phyloP scores from a whole-genome alignment of 2,797 vertebrate genomes.

The Scyliorhinus canicula region DNA sequence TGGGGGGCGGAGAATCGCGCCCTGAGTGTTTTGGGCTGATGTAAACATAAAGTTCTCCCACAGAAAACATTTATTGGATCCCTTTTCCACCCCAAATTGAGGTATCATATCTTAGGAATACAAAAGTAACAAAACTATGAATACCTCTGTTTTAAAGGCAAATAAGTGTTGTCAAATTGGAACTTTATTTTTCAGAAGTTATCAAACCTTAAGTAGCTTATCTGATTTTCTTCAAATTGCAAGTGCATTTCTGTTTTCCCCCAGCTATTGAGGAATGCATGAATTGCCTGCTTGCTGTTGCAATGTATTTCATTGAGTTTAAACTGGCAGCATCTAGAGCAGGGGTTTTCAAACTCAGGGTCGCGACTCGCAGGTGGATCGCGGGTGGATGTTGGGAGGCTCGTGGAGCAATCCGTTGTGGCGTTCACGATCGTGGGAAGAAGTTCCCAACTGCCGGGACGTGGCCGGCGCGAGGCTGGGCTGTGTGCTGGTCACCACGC shows the following conservation, averaged over 20 bases:
- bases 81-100: background rate
- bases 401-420: too few relatives aligned
- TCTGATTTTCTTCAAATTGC: background rate
- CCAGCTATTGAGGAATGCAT: background rate
- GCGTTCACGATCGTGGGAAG: too few relatives aligned
- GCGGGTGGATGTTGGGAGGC: too few relatives aligned
- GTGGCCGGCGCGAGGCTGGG: too few relatives aligned
- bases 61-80: too few relatives aligned
- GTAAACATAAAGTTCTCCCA: too few relatives aligned
- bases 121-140: background rate
- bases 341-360: too few relatives aligned
- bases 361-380: too few relatives aligned
- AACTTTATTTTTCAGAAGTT: background rate
- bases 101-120: background rate
- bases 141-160: background rate
- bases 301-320: conserved; percentile 12
- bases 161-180: background rate
- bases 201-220: background rate
- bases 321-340: background rate
- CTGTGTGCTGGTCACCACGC: too few relatives aligned
- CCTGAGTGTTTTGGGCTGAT: background rate
- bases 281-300: conserved; percentile 11
- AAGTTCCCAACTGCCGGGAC: too few relatives aligned
- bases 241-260: background rate
- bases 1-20: too few relatives aligned